Evolutionary conservation across 2,888 invertebrate genomes (phyloP).

Genomic region (Volucella bombylans): DNA sequence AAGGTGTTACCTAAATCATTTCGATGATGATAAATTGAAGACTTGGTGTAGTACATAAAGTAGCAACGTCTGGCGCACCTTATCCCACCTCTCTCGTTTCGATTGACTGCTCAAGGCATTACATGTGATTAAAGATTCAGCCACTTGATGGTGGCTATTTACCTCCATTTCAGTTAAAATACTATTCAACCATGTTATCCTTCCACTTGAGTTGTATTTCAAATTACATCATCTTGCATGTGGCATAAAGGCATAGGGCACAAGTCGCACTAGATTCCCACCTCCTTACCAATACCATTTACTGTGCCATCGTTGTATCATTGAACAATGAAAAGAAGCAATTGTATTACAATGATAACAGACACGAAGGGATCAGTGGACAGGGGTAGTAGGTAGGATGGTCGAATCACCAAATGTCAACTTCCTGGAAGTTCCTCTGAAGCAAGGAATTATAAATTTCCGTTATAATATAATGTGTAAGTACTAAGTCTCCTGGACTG

Average conservation of each 20-base stretch:
- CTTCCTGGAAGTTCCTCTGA: constrained; percentile 73
- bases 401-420: constrained; percentile 70
- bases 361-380: constrained; percentile 28
- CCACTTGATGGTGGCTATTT: constrained; percentile 13
- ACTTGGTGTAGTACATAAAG: neutral
- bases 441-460: constrained; percentile 74
- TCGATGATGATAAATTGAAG: constrained; percentile 5
- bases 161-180: constrained; percentile 45
- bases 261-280: neutral
- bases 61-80: neutral
- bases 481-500: constrained; percentile 35
- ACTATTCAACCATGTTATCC: constrained; percentile 68
- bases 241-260: constrained; percentile 40
- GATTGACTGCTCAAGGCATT: constrained; percentile 31
- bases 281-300: constrained; percentile 56
- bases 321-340: constrained; percentile 67
- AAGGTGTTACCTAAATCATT: constrained; percentile 40
- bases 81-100: too few relatives aligned
- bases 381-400: constrained; percentile 1
- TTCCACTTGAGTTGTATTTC: constrained; percentile 69
- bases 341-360: constrained; percentile 71
- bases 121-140: constrained; percentile 47
- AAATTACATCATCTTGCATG: constrained; percentile 72
- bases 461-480: constrained; percentile 71
- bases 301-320: constrained; percentile 58